Conservation (phyloP, 2,888 invertebrate genomes). For the Ernsta delagoae region DNA sequence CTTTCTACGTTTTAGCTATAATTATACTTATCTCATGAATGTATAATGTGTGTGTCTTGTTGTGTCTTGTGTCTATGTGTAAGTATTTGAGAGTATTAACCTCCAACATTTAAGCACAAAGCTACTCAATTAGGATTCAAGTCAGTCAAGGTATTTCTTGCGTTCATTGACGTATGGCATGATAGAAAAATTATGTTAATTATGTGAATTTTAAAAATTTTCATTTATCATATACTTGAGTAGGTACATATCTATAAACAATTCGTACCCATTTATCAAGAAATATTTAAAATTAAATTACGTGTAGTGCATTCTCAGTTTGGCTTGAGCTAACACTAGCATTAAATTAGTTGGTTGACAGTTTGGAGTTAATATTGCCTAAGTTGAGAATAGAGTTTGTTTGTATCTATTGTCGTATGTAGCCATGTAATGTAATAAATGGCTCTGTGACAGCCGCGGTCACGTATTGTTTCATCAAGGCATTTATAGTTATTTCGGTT, state of each 20-base stretch:
- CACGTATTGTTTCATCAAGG: conserved; percentile 28
- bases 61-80: too few relatives aligned
- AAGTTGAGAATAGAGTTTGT: not conserved
- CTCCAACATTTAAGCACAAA: conserved; percentile 24
- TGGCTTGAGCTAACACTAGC: too few relatives aligned
- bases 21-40: not conserved
- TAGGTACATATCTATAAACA: too few relatives aligned
- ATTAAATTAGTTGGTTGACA: too few relatives aligned
- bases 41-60: not conserved
- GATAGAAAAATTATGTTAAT: not conserved
- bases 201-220: too few relatives aligned
- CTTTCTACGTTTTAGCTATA: not conserved
- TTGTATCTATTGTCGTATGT: not conserved
- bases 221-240: too few relatives aligned
- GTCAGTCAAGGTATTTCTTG: conserved; percentile 12
- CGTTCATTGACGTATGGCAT: conserved; percentile 1
- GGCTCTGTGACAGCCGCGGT: not conserved
- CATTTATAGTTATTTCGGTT: not conserved
- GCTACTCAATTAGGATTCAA: conserved; percentile 23
- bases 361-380: too few relatives aligned
- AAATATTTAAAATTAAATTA: too few relatives aligned
- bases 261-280: too few relatives aligned
- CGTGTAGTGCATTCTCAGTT: too few relatives aligned
- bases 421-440: conserved; percentile 2
- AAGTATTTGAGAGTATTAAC: conserved; percentile 19